These are phyloP conservation scores for Platichthys stellatus DNA, from an alignment of 2,113 vertebrate species.

Conservation along the genomic window DNA sequence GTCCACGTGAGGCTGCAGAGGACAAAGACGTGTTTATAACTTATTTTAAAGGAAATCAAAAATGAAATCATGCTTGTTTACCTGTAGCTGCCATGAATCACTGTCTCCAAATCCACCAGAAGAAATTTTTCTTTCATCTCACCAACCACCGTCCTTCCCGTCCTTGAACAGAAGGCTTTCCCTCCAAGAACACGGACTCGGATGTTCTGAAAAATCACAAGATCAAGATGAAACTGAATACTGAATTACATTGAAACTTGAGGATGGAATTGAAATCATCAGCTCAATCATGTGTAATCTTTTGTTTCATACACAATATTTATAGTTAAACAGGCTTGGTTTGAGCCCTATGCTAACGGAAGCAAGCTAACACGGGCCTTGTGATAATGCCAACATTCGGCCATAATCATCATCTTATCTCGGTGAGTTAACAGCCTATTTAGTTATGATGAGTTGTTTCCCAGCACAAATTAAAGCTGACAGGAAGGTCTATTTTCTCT, in stretches of 20 bases:
- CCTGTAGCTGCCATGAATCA: conserved; percentile 91
- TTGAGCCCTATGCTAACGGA: too few species aligned
- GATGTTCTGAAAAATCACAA: conserved; percentile 82
- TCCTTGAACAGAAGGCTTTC: conserved; percentile 84
- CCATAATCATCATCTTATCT: too few species aligned
- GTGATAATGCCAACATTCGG: too few species aligned
- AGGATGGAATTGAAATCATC: background rate
- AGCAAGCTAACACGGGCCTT: too few species aligned
- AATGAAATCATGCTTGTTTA: conserved; percentile 39
- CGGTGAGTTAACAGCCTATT: too few species aligned
- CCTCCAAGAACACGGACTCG: conserved; percentile 82
- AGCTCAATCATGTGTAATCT: background rate
- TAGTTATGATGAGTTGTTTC: too few species aligned
- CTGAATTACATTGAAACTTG: background rate
- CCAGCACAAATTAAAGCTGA: too few species aligned
- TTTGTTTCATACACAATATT: background rate
- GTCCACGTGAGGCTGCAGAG: conserved; percentile 82
- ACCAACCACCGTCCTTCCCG: conserved; percentile 83
- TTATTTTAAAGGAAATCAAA: background rate
- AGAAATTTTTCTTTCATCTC: conserved; percentile 87
- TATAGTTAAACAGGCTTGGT: too few species aligned
- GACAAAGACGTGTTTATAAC: background rate
- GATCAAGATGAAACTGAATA: background rate
- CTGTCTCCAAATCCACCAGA: conserved; percentile 85
- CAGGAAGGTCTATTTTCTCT: too few species aligned